These are phyloP conservation scores for Magallana ariakensis DNA, from an alignment of 1,140 invertebrate genomes.

Conservation along the genomic window DNA sequence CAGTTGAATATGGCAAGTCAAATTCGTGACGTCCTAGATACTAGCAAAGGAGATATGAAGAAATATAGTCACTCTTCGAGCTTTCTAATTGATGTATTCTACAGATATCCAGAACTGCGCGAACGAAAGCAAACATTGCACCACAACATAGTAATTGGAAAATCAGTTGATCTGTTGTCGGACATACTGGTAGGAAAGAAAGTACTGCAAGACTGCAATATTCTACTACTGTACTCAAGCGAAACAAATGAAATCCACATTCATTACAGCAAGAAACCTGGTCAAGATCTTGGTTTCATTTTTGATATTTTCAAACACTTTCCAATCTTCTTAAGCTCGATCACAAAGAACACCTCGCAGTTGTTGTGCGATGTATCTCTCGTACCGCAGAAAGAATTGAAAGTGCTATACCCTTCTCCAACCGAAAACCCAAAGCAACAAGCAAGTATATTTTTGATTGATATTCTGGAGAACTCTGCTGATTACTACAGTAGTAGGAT, in stretches of 20 bases:
- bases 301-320: constrained; percentile 64
- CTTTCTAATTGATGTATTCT: constrained; percentile 64
- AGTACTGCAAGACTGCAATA: constrained; percentile 63
- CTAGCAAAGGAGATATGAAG: constrained; percentile 48
- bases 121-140: constrained; percentile 57
- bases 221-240: constrained; percentile 56
- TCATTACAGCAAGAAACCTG: constrained; percentile 61
- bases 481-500: constrained; percentile 19
- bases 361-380: constrained; percentile 55
- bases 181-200: constrained; percentile 14
- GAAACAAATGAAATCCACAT: constrained; percentile 54
- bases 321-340: constrained; percentile 59
- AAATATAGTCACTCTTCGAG: constrained; percentile 52
- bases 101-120: constrained; percentile 63
- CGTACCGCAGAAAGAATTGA: constrained; percentile 57
- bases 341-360: neutral
- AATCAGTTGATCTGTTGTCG: neutral
- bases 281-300: constrained; percentile 60
- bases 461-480: neutral
- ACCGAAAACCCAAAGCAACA: neutral
- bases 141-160: constrained; percentile 66
- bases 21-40: constrained; percentile 48
- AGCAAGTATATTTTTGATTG: neutral
- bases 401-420: constrained; percentile 51
- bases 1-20: constrained; percentile 48